Conservation (phyloP, 2,797 vertebrate genomes). For the Melanotaenia nigrans region DNA sequence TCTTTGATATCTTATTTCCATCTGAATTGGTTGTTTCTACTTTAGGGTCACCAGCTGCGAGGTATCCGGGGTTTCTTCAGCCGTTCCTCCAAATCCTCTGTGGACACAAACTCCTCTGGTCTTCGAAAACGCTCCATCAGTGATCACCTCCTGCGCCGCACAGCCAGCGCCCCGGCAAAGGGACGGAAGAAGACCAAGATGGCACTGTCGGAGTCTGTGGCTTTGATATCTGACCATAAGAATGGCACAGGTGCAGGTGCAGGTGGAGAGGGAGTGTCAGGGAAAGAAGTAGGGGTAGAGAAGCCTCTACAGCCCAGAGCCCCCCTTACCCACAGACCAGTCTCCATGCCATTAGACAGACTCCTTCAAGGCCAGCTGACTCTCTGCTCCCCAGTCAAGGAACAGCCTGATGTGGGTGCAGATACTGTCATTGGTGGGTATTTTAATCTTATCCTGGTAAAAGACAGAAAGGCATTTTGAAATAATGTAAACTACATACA, state of each 20-base stretch:
- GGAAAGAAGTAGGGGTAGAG: slow-evolving; percentile 54
- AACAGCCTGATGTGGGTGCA: slow-evolving; percentile 73
- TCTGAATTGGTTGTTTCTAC: slow-evolving; percentile 3
- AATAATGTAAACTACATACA: slow-evolving; percentile 20
- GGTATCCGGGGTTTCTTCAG: slow-evolving; percentile 94
- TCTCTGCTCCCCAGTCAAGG: slow-evolving; percentile 76
- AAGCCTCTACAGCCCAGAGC: slow-evolving; percentile 77
- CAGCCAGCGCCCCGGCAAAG: slow-evolving; percentile 95
- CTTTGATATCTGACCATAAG: slow-evolving; percentile 73
- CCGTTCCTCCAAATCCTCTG: slow-evolving; percentile 86
- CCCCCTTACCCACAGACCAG: slow-evolving; percentile 86
- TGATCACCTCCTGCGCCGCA: slow-evolving; percentile 92
- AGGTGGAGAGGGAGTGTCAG: slow-evolving; percentile 63
- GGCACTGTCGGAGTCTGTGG: slow-evolving; percentile 84
- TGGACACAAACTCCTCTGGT: slow-evolving; percentile 81
- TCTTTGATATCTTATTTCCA: slow-evolving; percentile 5
- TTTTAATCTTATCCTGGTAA: slow-evolving; percentile 1
- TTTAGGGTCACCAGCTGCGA: slow-evolving; percentile 90
- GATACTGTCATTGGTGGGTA: slow-evolving; percentile 87
- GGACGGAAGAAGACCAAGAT: slow-evolving; percentile 96
- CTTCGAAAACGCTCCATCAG: slow-evolving; percentile 91
- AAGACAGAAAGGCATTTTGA: slow-evolving; percentile 5
- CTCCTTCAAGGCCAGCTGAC: slow-evolving; percentile 86
- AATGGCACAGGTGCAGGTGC: slow-evolving; percentile 51
- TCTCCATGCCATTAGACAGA: slow-evolving; percentile 93